phyloP scores from a whole-genome alignment of 2,888 invertebrate species.

The Drosophila ustulata region DNA sequence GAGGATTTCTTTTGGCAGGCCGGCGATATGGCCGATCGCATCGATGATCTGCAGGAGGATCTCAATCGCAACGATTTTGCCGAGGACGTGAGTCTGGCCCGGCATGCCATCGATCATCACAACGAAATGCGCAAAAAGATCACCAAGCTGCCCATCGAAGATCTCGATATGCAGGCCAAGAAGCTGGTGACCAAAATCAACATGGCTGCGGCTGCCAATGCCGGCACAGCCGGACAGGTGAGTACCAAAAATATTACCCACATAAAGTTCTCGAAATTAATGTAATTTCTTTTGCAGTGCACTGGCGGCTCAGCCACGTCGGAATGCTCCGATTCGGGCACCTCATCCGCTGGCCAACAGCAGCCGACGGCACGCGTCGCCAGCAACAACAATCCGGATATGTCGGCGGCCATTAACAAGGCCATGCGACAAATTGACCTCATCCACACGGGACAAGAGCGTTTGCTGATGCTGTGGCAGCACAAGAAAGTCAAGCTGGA shows the following conservation, averaged over 20 bases:
- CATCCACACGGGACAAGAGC: constrained; percentile 95
- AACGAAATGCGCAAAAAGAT: constrained; percentile 97
- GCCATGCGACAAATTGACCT: constrained; percentile 94
- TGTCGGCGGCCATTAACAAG: constrained; percentile 88
- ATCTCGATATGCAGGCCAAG: constrained; percentile 95
- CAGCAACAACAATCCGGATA: constrained; percentile 83
- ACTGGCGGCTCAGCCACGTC: constrained; percentile 64
- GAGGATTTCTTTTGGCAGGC: constrained; percentile 99
- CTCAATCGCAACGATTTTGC: constrained; percentile 97
- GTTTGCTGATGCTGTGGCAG: constrained; percentile 97
- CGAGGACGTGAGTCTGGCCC: constrained; percentile 96
- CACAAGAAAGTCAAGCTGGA: constrained; percentile 97
- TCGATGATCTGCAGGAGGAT: constrained; percentile 97
- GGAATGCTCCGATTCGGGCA: constrained; percentile 87
- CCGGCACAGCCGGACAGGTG: constrained; percentile 60
- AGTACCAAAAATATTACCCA: constrained; percentile 4
- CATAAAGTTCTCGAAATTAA: background rate
- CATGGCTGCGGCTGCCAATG: constrained; percentile 57
- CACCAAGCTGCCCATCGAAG: constrained; percentile 96
- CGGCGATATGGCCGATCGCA: constrained; percentile 94
- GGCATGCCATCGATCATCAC: constrained; percentile 96
- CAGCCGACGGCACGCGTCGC: constrained; percentile 60
- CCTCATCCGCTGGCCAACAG: constrained; percentile 77
- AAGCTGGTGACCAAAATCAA: constrained; percentile 86
- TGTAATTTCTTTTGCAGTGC: constrained; percentile 29